Evolutionary conservation across 2,113 vertebrate species (phyloP).

Genomic region (Benitochromis conjunctus): DNA sequence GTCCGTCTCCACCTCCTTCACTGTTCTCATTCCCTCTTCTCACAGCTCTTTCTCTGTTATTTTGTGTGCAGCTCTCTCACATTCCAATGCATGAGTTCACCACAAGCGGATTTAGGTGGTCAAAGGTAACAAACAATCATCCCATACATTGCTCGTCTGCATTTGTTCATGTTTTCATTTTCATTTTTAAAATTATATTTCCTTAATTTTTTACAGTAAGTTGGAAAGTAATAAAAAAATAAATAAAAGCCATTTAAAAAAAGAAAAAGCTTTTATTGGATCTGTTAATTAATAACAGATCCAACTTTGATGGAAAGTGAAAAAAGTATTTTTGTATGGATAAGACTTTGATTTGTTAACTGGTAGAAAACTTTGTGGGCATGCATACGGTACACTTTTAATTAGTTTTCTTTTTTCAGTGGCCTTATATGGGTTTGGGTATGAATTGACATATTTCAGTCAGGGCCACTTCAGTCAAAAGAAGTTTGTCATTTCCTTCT

Average conservation of each 20-base stretch:
- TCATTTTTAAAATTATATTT: neutral
- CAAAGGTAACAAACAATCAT: conserved; percentile 64
- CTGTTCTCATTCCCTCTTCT: neutral
- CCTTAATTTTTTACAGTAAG: neutral
- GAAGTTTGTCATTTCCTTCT: neutral
- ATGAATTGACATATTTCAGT: neutral
- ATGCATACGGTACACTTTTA: neutral
- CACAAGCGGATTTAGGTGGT: conserved; percentile 67
- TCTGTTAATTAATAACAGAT: neutral
- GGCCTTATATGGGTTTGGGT: neutral
- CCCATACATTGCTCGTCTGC: neutral
- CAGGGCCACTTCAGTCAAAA: neutral
- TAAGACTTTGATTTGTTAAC: neutral
- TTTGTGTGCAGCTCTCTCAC: conserved; percentile 57
- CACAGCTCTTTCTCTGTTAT: conserved; percentile 30
- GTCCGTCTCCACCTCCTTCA: neutral
- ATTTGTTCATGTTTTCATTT: neutral
- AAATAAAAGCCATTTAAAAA: neutral
- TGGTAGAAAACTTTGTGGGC: neutral
- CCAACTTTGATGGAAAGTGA: neutral
- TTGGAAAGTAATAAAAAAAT: no score
- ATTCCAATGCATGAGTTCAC: conserved; percentile 65
- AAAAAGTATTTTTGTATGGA: accelerated
- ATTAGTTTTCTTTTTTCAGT: neutral
- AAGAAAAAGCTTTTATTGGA: neutral